phyloP scores from a whole-genome alignment of 2,888 invertebrate species.

The Agrochola lota region DNA sequence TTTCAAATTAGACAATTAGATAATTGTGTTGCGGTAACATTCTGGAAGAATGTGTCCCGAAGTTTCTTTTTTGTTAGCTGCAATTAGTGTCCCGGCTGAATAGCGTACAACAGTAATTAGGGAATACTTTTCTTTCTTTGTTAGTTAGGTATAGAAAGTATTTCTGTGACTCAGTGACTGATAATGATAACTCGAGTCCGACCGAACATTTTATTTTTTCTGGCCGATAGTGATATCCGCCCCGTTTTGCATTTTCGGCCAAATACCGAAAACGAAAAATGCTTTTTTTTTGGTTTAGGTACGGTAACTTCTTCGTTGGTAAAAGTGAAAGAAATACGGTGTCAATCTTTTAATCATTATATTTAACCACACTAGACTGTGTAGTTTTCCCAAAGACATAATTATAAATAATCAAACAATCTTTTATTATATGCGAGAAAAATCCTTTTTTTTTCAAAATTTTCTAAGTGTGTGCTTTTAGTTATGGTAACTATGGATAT shows the following conservation, averaged over 20 bases:
- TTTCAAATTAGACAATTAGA: constrained; percentile 37
- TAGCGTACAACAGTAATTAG: constrained; percentile 20
- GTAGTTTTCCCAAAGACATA: not conserved
- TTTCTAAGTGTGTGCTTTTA: too few relatives aligned
- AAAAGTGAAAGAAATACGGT: not conserved
- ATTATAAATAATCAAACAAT: not conserved
- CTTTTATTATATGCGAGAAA: too few relatives aligned
- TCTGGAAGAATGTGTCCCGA: constrained; percentile 7
- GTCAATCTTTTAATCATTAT: not conserved
- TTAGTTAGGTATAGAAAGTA: not conserved
- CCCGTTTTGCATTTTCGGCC: not conserved
- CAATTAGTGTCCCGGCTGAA: constrained; percentile 36
- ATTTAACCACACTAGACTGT: not conserved
- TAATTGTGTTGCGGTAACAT: constrained; percentile 28
- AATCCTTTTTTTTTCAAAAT: too few relatives aligned
- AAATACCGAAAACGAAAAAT: too few relatives aligned
- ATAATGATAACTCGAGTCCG: not conserved
- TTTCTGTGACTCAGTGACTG: not conserved
- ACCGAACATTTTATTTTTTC: not conserved
- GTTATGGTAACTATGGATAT: too few relatives aligned
- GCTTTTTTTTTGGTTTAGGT: not conserved
- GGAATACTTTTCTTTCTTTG: not conserved
- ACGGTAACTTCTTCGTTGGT: not conserved
- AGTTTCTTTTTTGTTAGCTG: constrained; percentile 22
- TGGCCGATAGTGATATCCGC: accelerated